Base-by-base conservation (phyloP, 2,113 vertebrate species). In the Cettia cetti region DNA sequence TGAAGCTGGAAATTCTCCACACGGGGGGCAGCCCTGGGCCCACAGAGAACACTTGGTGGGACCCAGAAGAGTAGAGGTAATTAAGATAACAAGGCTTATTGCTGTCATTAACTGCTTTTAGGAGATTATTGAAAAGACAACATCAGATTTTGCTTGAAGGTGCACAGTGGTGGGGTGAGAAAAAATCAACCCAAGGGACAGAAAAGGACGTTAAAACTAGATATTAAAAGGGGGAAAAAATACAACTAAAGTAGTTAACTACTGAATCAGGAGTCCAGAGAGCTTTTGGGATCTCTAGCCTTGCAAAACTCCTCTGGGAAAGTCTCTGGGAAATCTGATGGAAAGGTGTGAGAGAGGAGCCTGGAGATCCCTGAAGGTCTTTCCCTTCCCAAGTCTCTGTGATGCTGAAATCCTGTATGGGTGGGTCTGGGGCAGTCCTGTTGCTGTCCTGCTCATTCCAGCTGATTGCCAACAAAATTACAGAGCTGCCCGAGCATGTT, bases 401-500 rank as follows among this genome's bases (percentile, higher is more conserved):
- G 52, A 33, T 54, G n/a, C 35, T 72, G 50, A 33, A 49, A 80
- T 61, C 27, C 37, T 57, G 11, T 15, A 1, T 4, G 2, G 31
- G 20, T 63, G 59, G 26, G 1, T 71, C 61, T 56, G 52, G 33
- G 7, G 20, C 21, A 21, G 23, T 65, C 39, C 20, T 33, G 0
- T 22, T 24, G 47, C 56, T 75, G 70, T 66, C 39, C 74, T 72
- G n/a, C 76, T 89, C 14, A 0, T 86, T 60, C 45, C 44, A 87
- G 33, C 54, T 70, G 71, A 77, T 26, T 35, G 75, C 75, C 66
- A 72, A 20, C 13, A 70, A 77, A 82, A 90, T 44, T 52, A 9
- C 50, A 76, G 27, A n/a, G 45, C 35, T 82, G 40, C 49, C 21
- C 0, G 0, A 72, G 50, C 0, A 0, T 39, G 16, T 65, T 65